Evolutionary conservation across 1,140 invertebrate species (phyloP).

Genomic region (Drosophila malerkotliana): DNA sequence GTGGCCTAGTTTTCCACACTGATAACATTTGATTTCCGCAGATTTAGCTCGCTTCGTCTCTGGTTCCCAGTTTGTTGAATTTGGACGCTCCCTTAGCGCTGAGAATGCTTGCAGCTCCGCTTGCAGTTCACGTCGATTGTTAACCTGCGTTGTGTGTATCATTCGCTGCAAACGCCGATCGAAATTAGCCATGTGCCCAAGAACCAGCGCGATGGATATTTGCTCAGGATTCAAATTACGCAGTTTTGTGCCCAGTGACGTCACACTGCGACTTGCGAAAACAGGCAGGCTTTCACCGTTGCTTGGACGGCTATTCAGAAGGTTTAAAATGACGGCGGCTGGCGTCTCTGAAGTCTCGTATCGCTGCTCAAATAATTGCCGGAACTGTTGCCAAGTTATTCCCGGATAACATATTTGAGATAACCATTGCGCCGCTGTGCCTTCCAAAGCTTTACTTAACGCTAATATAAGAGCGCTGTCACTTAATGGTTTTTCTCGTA

Average conservation of each 20-base stretch:
- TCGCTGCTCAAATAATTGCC: constrained; percentile 16
- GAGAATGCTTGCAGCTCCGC: not conserved
- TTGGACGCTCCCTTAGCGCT: not conserved
- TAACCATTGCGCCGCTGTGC: not conserved
- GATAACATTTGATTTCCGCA: too few relatives aligned
- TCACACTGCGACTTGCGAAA: not conserved
- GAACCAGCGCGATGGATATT: not conserved
- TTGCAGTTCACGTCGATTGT: not conserved
- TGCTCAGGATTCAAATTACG: constrained; percentile 5
- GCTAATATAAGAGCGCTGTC: not conserved
- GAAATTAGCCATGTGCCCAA: not conserved
- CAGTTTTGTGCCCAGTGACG: constrained; percentile 6
- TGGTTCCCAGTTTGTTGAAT: too few relatives aligned
- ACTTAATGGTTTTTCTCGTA: too few relatives aligned
- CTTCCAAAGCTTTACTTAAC: not conserved
- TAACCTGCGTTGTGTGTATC: not conserved
- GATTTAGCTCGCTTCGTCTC: too few relatives aligned
- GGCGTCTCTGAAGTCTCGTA: constrained; percentile 10
- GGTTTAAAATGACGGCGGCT: not conserved
- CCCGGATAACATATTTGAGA: not conserved
- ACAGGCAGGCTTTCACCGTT: not conserved
- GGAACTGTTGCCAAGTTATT: constrained; percentile 13
- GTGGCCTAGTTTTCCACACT: too few relatives aligned
- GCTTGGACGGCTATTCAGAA: not conserved
- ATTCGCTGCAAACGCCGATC: not conserved